These are phyloP conservation scores for Acanthurus lineatus DNA, from an alignment of 2,797 vertebrate species.

Conservation along the genomic window DNA sequence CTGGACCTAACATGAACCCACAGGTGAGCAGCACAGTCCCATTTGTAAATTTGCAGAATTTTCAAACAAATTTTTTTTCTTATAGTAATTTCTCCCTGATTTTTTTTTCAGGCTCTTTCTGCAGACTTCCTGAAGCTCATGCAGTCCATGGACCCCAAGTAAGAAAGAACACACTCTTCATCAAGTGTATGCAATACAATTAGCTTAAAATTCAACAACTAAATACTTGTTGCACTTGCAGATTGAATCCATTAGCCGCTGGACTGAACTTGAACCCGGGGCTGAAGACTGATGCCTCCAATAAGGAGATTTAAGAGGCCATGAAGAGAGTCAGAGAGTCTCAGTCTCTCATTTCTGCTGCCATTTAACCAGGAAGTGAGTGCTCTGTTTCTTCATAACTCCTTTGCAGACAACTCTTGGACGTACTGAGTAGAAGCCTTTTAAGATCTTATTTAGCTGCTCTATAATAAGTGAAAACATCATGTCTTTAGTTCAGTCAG, in stretches of 20 bases:
- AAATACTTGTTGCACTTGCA: constrained; percentile 71
- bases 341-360: constrained; percentile 97
- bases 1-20: constrained; percentile 93
- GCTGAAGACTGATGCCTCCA: constrained; percentile 94
- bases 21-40: constrained; percentile 84
- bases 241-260: constrained; percentile 95
- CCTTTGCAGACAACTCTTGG: background rate
- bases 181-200: background rate
- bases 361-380: constrained; percentile 96
- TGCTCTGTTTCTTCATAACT: background rate
- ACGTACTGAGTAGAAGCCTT: background rate
- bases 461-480: background rate
- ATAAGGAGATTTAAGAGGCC: constrained; percentile 99
- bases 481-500: background rate
- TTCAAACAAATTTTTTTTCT: accelerated
- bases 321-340: constrained; percentile 99
- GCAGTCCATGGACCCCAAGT: constrained; percentile 99
- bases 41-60: background rate
- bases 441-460: background rate
- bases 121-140: constrained; percentile 98
- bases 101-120: constrained; percentile 89
- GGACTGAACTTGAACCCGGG: constrained; percentile 92
- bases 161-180: constrained; percentile 75
- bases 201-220: background rate
- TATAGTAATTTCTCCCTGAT: accelerated